Conservation (phyloP, 2,797 vertebrate genomes). For the Furcifer pardalis region DNA sequence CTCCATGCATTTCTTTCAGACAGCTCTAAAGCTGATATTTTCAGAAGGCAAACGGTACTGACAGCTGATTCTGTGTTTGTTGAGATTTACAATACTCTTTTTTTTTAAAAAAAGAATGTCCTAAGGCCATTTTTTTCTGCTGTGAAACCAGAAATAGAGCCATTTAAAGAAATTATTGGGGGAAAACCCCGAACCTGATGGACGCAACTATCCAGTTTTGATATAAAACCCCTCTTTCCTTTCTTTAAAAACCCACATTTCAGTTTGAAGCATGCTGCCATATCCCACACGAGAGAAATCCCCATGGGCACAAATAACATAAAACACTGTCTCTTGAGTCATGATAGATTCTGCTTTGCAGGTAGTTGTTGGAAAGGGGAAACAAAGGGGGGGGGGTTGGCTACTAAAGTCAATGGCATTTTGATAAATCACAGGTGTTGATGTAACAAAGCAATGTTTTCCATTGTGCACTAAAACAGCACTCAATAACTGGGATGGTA, state of each 20-base stretch:
- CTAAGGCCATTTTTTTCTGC: neutral
- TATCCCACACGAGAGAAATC: slow-evolving; percentile 47
- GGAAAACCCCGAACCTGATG: neutral
- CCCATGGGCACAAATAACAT: slow-evolving; percentile 60
- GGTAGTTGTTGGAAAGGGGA: slow-evolving; percentile 12
- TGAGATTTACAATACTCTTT: slow-evolving; percentile 42
- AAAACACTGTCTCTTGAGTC: slow-evolving; percentile 45
- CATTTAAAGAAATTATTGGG: slow-evolving; percentile 26
- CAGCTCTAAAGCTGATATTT: slow-evolving; percentile 38
- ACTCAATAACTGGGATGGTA: slow-evolving; percentile 41
- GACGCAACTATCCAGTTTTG: slow-evolving; percentile 52
- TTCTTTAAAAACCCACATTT: slow-evolving; percentile 56
- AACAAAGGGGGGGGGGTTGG: slow-evolving; percentile 19
- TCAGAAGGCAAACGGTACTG: slow-evolving; percentile 16
- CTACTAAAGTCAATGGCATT: slow-evolving; percentile 61
- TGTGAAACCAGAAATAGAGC: slow-evolving; percentile 30
- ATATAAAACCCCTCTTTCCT: slow-evolving; percentile 50
- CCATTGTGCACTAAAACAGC: slow-evolving; percentile 22
- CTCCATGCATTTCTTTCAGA: neutral
- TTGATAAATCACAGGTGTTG: slow-evolving; percentile 52
- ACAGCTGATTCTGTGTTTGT: slow-evolving; percentile 40
- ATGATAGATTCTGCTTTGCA: slow-evolving; percentile 53
- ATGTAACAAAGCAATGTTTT: slow-evolving; percentile 39
- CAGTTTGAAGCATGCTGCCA: slow-evolving; percentile 55
- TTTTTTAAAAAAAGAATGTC: neutral